phyloP scores from a whole-genome alignment of 2,888 invertebrate genomes.

The Yponomeuta evonymella region DNA sequence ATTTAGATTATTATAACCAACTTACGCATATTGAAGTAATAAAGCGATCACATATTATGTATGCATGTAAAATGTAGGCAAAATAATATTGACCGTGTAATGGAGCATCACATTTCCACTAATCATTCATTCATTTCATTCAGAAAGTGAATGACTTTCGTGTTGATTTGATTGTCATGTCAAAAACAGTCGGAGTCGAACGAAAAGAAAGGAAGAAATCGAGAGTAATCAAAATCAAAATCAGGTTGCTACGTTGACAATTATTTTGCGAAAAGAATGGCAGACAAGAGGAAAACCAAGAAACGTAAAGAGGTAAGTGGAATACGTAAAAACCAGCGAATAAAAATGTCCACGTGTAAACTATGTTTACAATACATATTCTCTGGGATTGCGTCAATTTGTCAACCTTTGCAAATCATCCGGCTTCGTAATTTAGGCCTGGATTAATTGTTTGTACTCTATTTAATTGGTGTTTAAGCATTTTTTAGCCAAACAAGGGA shows the following conservation, averaged over 20 bases:
- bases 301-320: slow-evolving; percentile 67
- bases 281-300: slow-evolving; percentile 69
- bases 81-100: too few species aligned
- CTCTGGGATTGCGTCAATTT: slow-evolving; percentile 24
- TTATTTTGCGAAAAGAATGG: slow-evolving; percentile 49
- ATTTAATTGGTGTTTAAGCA: slow-evolving; percentile 20
- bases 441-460: neutral
- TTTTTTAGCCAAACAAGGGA: neutral
- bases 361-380: slow-evolving; percentile 7
- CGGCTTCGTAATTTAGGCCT: neutral
- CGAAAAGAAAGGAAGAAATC: neutral
- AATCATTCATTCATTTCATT: too few species aligned
- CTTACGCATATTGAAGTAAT: too few species aligned
- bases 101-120: too few species aligned
- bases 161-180: neutral
- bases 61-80: too few species aligned
- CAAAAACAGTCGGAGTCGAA: neutral
- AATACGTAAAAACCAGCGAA: neutral
- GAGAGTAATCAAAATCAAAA: slow-evolving; percentile 9
- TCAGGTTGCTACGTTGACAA: slow-evolving; percentile 39
- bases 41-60: too few species aligned
- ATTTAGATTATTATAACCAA: too few species aligned
- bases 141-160: too few species aligned
- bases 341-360: slow-evolving; percentile 14
- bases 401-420: slow-evolving; percentile 28